phyloP scores from a whole-genome alignment of 1,140 invertebrate genomes.

The Pseudomyrmex gracilis region DNA sequence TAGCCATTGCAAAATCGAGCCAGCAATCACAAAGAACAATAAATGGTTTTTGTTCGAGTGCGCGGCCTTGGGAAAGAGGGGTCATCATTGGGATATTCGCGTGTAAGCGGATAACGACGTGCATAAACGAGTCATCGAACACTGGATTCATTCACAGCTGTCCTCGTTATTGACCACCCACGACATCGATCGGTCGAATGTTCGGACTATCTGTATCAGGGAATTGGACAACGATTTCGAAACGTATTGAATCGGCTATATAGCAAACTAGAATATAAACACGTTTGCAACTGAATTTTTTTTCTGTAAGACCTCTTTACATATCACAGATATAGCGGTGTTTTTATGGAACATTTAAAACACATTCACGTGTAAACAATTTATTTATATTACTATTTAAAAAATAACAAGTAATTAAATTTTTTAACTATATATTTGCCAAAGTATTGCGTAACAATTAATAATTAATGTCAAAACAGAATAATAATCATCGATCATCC shows the following conservation, averaged over 20 bases:
- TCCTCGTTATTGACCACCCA: constrained; percentile 73
- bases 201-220: constrained; percentile 58
- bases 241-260: constrained; percentile 65
- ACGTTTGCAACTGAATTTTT: constrained; percentile 28
- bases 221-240: constrained; percentile 70
- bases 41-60: constrained; percentile 71
- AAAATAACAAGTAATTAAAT: not conserved
- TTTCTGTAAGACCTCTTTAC: not conserved
- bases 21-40: constrained; percentile 65
- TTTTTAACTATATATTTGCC: not conserved
- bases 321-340: not conserved
- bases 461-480: not conserved
- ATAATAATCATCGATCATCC: not conserved
- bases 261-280: constrained; percentile 47
- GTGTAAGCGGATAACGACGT: constrained; percentile 73
- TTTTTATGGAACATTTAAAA: not conserved
- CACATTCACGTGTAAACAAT: not conserved
- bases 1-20: constrained; percentile 16
- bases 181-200: constrained; percentile 73
- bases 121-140: constrained; percentile 77
- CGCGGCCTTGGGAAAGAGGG: constrained; percentile 32
- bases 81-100: constrained; percentile 72
- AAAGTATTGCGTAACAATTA: not conserved
- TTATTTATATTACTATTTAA: not conserved
- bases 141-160: constrained; percentile 75